Base-by-base conservation (phyloP, 1,140 invertebrate species). In the Trachelipus rathkii region DNA sequence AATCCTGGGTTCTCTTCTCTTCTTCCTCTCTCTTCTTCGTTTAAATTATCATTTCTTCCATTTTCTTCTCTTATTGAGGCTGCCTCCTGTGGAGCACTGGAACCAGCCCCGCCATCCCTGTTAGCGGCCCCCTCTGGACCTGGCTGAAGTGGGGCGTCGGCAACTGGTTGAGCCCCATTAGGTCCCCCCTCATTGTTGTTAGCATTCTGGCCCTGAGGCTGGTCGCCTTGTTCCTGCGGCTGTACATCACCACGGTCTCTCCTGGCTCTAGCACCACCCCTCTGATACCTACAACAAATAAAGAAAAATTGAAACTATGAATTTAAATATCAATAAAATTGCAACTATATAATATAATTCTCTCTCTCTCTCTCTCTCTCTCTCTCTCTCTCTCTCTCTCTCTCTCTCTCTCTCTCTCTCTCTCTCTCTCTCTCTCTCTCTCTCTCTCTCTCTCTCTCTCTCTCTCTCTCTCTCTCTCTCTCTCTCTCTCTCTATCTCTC, bases 81-180 rank as follows among this genome's bases (percentile, higher is more conserved):
- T 33, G 33, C 33, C 33, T 33, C 33, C 33, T 33, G 33, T 33
- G 33, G 33, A 33, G 33, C 50, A 8, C 50, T 13, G 50, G 50
- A 60, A 60, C 11, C 50, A 19, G 11, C 19, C 19, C 50, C 50
- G 8, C 50, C 50, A 60, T 19, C 19, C 33, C 33, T 33, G 33
- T 33, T 33, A 33, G 33, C 33, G 33, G 6, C 33, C 50, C 8
- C 50, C 50, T 60, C 50, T 13, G 19, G 50, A 8, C 50, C 50
- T 60, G 50, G 50, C 50, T 60, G 50, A 60, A 19, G 50, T 60
- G 50, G 50, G 50, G 50, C 50, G 50, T 60, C 19, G 50, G 33
- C 33, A 33, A 33, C 33, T 33, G 50, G 50, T 19, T 60, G 50
- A 8, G 50, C 50, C 11, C 50, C 8, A 19, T 60, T 60, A 19